phyloP scores from a whole-genome alignment of 1,140 invertebrate genomes.

The Neocloeon triangulifer region DNA sequence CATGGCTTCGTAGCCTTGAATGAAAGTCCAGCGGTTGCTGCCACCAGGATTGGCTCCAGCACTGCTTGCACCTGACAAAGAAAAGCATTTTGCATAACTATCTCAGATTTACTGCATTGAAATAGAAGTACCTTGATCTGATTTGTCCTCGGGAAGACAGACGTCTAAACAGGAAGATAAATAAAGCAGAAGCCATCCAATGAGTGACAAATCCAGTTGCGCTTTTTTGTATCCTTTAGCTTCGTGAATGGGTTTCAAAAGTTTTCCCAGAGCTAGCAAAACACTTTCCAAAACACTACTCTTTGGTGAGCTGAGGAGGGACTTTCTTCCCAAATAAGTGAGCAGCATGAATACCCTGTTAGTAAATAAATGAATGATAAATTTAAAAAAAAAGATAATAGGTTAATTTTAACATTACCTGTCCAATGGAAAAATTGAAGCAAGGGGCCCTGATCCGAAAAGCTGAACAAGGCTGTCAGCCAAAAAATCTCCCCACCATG shows the following conservation, averaged over 20 bases:
- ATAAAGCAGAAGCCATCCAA: conserved; percentile 60
- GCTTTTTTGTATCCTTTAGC: conserved; percentile 15
- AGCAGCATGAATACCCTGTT: conserved; percentile 64
- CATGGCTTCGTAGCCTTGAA: conserved; percentile 44
- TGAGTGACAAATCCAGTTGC: conserved; percentile 34
- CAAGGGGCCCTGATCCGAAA: conserved; percentile 52
- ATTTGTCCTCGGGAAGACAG: conserved; percentile 19
- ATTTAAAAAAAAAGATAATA: conserved; percentile 2
- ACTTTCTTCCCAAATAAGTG: conserved; percentile 66
- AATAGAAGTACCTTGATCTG: conserved; percentile 16
- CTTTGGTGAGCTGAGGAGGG: conserved; percentile 32
- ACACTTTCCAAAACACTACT: conserved; percentile 37
- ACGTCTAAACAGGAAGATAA: conserved; percentile 47
- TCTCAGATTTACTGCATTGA: not conserved
- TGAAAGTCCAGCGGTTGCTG: conserved; percentile 51
- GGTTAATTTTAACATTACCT: conserved; percentile 26
- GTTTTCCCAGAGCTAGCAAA: conserved; percentile 27
- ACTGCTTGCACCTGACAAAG: no score
- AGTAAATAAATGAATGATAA: conserved; percentile 13
- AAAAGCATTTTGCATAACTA: no score
- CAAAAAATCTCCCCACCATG: conserved; percentile 77
- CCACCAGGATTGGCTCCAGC: no score
- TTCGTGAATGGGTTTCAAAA: conserved; percentile 24
- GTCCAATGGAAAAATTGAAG: conserved; percentile 60
- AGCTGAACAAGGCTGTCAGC: conserved; percentile 53